These are phyloP conservation scores for Eonycteris spelaea DNA, from an alignment of 2,113 vertebrate genomes.

Conservation along the genomic window DNA sequence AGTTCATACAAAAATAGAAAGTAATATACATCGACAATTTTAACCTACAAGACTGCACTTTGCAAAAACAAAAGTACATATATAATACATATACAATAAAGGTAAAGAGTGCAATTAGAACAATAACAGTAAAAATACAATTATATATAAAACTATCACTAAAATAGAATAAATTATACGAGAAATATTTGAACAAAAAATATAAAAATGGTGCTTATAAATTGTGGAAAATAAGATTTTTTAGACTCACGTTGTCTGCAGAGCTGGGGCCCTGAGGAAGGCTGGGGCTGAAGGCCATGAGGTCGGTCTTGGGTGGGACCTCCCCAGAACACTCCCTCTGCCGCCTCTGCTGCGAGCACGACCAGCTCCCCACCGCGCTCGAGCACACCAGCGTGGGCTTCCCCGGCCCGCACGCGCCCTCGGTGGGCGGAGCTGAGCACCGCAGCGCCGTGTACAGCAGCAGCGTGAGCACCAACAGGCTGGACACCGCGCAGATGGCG, in stretches of 20 bases:
- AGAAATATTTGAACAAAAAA: background rate
- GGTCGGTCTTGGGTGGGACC: slow-evolving; percentile 64
- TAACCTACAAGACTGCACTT: background rate
- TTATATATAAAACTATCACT: background rate
- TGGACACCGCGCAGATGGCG: too few relatives aligned
- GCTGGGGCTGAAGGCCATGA: slow-evolving; percentile 83
- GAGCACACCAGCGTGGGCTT: too few relatives aligned
- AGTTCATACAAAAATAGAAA: background rate
- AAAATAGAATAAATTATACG: background rate
- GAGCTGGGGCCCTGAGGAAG: slow-evolving; percentile 43
- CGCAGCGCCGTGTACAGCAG: too few relatives aligned
- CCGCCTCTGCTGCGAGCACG: too few relatives aligned
- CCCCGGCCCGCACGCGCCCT: too few relatives aligned
- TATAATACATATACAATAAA: background rate
- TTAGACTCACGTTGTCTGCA: slow-evolving; percentile 48
- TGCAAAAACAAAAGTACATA: background rate
- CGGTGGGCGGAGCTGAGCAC: too few relatives aligned
- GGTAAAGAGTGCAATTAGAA: background rate
- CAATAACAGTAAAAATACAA: background rate
- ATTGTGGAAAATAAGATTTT: background rate
- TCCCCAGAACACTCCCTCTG: slow-evolving; percentile 67
- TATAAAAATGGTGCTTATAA: background rate
- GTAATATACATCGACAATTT: background rate
- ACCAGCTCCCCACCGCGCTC: too few relatives aligned
- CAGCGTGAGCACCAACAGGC: too few relatives aligned